These are phyloP conservation scores for Lordiphosa clarofinis DNA, from an alignment of 1,140 invertebrate species.

Conservation along the genomic window DNA sequence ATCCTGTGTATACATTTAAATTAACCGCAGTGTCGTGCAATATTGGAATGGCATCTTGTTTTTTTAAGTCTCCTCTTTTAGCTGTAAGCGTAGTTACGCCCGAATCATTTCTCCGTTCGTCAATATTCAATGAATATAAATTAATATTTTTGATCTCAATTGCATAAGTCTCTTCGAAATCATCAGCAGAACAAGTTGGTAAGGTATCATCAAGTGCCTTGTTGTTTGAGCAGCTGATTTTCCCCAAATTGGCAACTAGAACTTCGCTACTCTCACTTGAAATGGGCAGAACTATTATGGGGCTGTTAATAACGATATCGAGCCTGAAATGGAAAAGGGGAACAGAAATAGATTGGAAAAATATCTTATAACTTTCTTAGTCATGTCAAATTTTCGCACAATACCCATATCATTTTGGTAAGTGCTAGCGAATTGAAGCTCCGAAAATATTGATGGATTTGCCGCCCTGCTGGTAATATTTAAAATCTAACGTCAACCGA, in stretches of 20 bases:
- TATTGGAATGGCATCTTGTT: conserved; percentile 72
- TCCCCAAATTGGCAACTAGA: conserved; percentile 95
- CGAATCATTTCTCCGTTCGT: conserved; percentile 56
- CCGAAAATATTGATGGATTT: too few relatives aligned
- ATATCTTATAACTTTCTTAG: too few relatives aligned
- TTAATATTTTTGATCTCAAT: conserved; percentile 91
- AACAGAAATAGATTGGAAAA: not conserved
- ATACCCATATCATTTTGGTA: too few relatives aligned
- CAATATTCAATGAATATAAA: conserved; percentile 87
- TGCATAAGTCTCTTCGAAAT: conserved; percentile 46
- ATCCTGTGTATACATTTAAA: conserved; percentile 80
- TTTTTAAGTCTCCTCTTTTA: conserved; percentile 59
- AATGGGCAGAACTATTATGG: conserved; percentile 92
- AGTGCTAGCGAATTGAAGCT: too few relatives aligned
- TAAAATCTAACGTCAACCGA: too few relatives aligned
- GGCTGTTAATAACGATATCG: conserved; percentile 91
- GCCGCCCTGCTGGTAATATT: too few relatives aligned
- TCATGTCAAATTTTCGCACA: too few relatives aligned
- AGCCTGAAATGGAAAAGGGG: conserved; percentile 69
- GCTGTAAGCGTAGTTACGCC: conserved; percentile 43
- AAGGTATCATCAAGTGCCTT: conserved; percentile 71
- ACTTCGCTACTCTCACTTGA: conserved; percentile 89
- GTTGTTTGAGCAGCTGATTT: conserved; percentile 85
- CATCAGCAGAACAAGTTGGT: conserved; percentile 11
- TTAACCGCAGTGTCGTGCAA: conserved; percentile 87